Conservation (phyloP, 2,113 vertebrate species). For the Chionomys nivalis region DNA sequence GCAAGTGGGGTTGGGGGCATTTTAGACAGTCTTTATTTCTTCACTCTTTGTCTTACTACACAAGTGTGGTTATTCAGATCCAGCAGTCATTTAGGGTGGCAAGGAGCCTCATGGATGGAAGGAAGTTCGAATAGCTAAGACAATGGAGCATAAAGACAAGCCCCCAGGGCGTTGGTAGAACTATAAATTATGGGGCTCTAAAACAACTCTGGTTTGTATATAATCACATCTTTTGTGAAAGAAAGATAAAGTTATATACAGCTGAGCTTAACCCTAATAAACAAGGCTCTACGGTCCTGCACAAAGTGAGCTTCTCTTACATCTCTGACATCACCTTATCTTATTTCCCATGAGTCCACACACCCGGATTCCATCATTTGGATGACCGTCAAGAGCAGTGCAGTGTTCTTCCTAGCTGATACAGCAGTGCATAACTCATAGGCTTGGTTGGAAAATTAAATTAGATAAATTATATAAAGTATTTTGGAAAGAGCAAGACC, state of each 20-base stretch:
- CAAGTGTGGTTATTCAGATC: neutral
- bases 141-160: neutral
- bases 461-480: conserved; percentile 9
- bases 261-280: neutral
- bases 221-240: neutral
- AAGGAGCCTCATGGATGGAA: neutral
- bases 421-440: neutral
- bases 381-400: neutral
- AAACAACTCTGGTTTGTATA: too few species aligned
- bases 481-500: neutral
- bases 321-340: neutral
- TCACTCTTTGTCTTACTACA: neutral
- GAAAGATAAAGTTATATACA: neutral
- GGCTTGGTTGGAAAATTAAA: neutral
- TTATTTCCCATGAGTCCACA: neutral
- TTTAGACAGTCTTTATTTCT: neutral
- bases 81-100: neutral
- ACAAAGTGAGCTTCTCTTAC: neutral
- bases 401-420: neutral
- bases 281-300: neutral
- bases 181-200: neutral
- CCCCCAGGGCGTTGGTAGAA: neutral
- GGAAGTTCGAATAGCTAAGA: neutral
- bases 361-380: neutral
- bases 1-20: neutral